phyloP scores from a whole-genome alignment of 2,113 vertebrate species.

The Tetrax tetrax region DNA sequence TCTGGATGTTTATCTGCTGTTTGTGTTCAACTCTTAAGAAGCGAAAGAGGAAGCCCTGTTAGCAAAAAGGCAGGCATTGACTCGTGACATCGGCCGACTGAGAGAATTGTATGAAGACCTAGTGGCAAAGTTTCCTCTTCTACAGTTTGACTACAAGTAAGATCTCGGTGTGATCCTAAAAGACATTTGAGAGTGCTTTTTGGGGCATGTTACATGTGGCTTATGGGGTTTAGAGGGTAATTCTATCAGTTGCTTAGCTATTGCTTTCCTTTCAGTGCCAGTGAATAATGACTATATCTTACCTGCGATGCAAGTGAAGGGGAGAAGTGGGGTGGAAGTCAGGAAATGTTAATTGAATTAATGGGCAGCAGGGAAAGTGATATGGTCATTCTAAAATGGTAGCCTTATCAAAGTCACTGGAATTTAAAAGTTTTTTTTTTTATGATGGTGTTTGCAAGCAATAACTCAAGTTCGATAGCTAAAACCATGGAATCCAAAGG shows the following conservation, averaged over 20 bases:
- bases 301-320: neutral
- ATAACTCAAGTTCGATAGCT: neutral
- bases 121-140: constrained; percentile 85
- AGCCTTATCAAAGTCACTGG: neutral
- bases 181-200: neutral
- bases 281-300: neutral
- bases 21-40: constrained; percentile 75
- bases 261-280: neutral
- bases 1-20: neutral
- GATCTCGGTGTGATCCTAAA: neutral
- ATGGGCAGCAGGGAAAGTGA: neutral
- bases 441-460: neutral
- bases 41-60: constrained; percentile 82
- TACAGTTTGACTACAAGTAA: constrained; percentile 93
- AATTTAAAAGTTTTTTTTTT: neutral
- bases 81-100: constrained; percentile 73
- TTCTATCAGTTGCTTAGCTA: neutral
- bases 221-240: neutral
- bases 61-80: constrained; percentile 79
- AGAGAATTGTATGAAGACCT: constrained; percentile 83
- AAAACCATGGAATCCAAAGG: neutral
- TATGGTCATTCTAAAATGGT: neutral
- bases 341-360: neutral
- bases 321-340: neutral
- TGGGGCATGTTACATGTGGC: neutral